phyloP scores from a whole-genome alignment of 2,797 vertebrate genomes.

The Anolis apletophallus region DNA sequence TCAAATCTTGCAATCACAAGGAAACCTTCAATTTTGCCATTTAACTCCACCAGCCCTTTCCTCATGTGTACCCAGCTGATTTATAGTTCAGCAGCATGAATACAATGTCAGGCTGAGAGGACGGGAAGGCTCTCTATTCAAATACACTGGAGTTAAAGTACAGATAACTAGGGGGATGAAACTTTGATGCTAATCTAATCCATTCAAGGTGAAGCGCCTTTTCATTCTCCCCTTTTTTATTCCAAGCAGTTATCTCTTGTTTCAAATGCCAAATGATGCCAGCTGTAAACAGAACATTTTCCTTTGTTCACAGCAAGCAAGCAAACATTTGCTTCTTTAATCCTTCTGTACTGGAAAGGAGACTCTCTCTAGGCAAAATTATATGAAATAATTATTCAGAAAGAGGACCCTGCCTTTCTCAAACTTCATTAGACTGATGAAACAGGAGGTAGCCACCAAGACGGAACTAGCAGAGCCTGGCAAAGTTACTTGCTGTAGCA shows the following conservation, averaged over 20 bases:
- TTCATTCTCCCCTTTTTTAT: neutral
- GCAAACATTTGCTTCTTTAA: neutral
- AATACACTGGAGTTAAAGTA: neutral
- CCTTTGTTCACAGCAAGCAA: neutral
- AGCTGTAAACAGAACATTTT: neutral
- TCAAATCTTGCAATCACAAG: neutral
- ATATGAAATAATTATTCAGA: neutral
- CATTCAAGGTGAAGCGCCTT: slow-evolving; percentile 23
- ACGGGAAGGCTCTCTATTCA: slow-evolving; percentile 15
- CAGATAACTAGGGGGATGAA: neutral
- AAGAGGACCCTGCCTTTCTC: neutral
- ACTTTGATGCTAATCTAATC: slow-evolving; percentile 22
- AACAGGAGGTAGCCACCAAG: no score
- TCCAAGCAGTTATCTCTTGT: neutral
- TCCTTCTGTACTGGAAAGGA: no score
- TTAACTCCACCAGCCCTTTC: neutral
- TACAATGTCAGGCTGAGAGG: slow-evolving; percentile 30
- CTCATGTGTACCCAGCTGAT: slow-evolving; percentile 6
- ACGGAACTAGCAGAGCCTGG: no score
- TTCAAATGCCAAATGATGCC: neutral
- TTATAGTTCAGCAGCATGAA: slow-evolving; percentile 5
- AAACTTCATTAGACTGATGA: no score
- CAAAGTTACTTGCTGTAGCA: no score
- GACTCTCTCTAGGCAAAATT: neutral
- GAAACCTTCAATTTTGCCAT: neutral